Base-by-base conservation (phyloP, 2,113 vertebrate species). In the Oncorhynchus masou region DNA sequence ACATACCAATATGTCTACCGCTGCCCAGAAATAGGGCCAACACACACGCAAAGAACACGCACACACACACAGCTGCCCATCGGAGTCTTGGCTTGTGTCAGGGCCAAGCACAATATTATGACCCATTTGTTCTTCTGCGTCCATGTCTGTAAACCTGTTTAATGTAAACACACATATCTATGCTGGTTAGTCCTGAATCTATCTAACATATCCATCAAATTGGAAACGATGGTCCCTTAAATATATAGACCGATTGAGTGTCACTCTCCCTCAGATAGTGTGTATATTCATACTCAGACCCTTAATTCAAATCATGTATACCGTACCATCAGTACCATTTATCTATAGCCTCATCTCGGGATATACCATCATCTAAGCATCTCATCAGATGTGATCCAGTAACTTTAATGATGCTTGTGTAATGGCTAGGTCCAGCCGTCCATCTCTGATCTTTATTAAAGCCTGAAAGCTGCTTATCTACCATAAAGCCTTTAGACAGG, bases 1-100 rank as follows among this genome's bases (percentile, higher is more conserved):
- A 93, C 92, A 93, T 89, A 93, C 92, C 93, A 94, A 93, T 94
- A 94, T 93, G 93, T 92, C 88, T 91, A 86, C 88, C 78, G 78
- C 85, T 89, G 88, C 88, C 86, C 88, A 90, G 92, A 81, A 86
- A 85, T 81, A 74, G 74, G 86, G 89, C 87, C 90, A 90, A 91
- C 79, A 86, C 62, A 66, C 75, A 87, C 84, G 84, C 77, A 82
- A 13, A 70, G 22, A 51, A 59, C 16, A 22, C 68, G 71, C 79
- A 72, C 70, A 76, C 78, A 80, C 79, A 81, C 86, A 82, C 79
- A 83, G 45, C 83, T 48, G 62, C 77, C 80, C 81, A 88, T 81
- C 79, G 64, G 74, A 75, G 31, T 80, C 79, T 39, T 86, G 85
- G 82, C 80, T 80, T 77, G 78, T 73, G 71, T n/a, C 67, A 24